Evolutionary conservation across 1,140 invertebrate genomes (phyloP), one percentile per base, ranked within the genome.

Genomic region (Odontomachus brunneus): DNA sequence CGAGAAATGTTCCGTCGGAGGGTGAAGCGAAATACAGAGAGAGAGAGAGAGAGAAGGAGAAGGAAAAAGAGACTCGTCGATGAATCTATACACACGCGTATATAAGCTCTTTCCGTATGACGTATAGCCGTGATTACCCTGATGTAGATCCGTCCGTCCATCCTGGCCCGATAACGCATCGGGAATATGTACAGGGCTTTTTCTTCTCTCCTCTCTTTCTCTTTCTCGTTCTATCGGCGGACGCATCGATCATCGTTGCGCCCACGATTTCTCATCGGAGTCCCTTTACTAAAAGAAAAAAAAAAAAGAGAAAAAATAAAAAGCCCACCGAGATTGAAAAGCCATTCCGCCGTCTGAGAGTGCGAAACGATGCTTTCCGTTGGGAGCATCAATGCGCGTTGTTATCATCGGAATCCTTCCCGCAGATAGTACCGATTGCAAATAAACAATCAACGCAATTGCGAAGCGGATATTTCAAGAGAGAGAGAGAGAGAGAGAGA

Each of bases 61-160:
- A 9, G 33, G 71, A 60, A 51, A 15, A 3, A 59, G 19, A 74
- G 84, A 24, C 66, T 63, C 48, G 67, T 69, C 86, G 60, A 82
- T 88, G 87, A 82, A 88, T 85, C 74, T 80, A 75, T 86, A 83
- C 60, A 48, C 63, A 53, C 60, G 81, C 51, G 81, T 66, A 38
- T 80, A 85, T 63, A 78, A 82, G 65, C 87, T 83, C 72, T 86
- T 82, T 62, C 82, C 84, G 38, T 89, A 88, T 89, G 84, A 89
- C 87, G 87, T 86, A 88, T 88, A 75, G 78, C 57, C 63, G 84
- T 88, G 87, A 88, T 88, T 88, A 88, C 78, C 67, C 73, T 85
- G 87, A 88, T 88, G 87, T 88, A 88, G 87, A 88, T 88, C 86
- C 86, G 83, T 83, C 78, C 83, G 66, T 88, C 76, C 76, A 80